Evolutionary conservation across 1,140 invertebrate genomes (phyloP).

Genomic region (Bombus ignitus): DNA sequence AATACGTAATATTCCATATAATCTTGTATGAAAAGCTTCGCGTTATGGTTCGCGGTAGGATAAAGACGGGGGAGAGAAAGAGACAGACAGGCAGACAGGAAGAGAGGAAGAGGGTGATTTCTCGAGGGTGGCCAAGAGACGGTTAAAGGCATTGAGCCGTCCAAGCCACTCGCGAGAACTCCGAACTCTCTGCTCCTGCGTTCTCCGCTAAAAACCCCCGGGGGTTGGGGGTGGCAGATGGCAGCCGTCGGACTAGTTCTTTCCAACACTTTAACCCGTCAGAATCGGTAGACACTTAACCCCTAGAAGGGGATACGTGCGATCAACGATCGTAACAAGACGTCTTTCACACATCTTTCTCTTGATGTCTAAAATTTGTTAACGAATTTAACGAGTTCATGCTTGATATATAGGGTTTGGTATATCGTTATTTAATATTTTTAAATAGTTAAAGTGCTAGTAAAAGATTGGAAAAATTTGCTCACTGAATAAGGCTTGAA

Average conservation of each 20-base stretch:
- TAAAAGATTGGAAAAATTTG: background rate
- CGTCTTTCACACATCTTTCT: background rate
- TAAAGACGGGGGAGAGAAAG: conserved; percentile 46
- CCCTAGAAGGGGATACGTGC: conserved; percentile 35
- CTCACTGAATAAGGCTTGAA: background rate
- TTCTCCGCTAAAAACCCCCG: conserved; percentile 57
- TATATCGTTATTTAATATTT: too few species aligned
- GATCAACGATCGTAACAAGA: conserved; percentile 36
- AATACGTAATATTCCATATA: conserved; percentile 78
- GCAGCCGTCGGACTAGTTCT: conserved; percentile 72
- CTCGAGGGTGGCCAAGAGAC: conserved; percentile 68
- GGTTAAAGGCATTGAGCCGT: conserved; percentile 75
- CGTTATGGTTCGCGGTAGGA: conserved; percentile 65
- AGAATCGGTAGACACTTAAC: conserved; percentile 57
- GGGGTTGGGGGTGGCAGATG: conserved; percentile 74
- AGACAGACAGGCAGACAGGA: conserved; percentile 33
- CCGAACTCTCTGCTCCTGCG: conserved; percentile 55
- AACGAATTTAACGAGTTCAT: background rate
- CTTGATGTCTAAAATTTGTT: background rate
- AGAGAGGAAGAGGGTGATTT: conserved; percentile 54
- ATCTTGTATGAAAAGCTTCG: conserved; percentile 76
- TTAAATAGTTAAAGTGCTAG: background rate
- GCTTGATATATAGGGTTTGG: background rate
- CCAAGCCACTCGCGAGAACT: conserved; percentile 73
- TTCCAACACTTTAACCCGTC: conserved; percentile 65